A percentile compares a stretch with the other conserved stretches of the same genome.
Conservation (phyloP, 1,140 invertebrate genomes). For the Mesaphorura yosii region DNA sequence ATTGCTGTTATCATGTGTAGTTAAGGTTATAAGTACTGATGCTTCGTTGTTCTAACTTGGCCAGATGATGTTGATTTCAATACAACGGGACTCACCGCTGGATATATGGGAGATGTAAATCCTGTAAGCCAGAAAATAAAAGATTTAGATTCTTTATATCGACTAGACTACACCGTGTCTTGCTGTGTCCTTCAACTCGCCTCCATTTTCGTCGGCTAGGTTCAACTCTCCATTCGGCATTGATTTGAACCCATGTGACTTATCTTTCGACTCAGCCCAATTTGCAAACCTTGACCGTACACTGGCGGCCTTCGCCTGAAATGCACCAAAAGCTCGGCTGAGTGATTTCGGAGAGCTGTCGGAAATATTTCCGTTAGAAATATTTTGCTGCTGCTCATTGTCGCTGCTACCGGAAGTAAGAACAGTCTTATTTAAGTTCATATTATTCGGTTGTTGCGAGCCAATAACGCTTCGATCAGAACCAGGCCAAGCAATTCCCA, state of each 20-base stretch:
- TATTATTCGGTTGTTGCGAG: no score
- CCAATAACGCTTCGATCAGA: background rate
- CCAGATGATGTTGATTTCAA: background rate
- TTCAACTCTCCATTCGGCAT: background rate
- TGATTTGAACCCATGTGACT: background rate
- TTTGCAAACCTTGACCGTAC: slow-evolving; percentile 22
- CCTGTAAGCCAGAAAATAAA: background rate
- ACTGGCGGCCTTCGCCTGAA: slow-evolving; percentile 27
- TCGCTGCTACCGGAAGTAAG: background rate
- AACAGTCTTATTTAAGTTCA: no score
- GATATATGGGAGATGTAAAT: background rate
- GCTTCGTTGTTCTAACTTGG: background rate
- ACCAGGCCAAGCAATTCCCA: background rate
- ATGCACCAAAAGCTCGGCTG: slow-evolving; percentile 17
- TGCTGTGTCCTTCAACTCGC: background rate
- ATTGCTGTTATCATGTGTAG: no score
- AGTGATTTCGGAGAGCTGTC: slow-evolving; percentile 22
- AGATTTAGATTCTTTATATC: background rate
- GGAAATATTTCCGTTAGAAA: background rate
- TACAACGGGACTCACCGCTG: background rate
- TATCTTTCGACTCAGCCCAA: slow-evolving; percentile 24
- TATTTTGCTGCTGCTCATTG: no score
- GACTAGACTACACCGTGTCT: no score
- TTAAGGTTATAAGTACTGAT: slow-evolving; percentile 16
- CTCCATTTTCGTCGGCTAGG: background rate